Percentiles rank a stretch among this genome's conserved stretches.
Evolutionary conservation across 2,888 invertebrate genomes (phyloP).

Genomic region (Trissolcus japonicus): DNA sequence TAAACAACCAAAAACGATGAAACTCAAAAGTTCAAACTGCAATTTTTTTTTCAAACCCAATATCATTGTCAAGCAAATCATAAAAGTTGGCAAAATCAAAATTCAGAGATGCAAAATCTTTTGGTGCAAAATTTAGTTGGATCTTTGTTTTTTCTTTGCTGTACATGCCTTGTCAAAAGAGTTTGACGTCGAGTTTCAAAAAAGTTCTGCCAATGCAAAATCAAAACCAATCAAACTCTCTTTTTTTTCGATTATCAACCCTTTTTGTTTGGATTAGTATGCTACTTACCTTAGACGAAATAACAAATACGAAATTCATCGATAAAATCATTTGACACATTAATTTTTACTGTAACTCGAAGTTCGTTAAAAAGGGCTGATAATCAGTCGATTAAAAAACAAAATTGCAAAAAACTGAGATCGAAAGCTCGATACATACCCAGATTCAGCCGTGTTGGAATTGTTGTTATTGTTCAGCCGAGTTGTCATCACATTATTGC

Average conservation of each 20-base stretch:
- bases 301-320: background rate
- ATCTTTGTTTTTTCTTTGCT: background rate
- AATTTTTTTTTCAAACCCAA: too few relatives aligned
- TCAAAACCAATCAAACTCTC: background rate
- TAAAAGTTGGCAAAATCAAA: background rate
- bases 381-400: slow-evolving; percentile 3
- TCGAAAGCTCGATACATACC: slow-evolving; percentile 67
- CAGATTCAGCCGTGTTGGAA: slow-evolving; percentile 69
- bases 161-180: background rate
- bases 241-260: background rate
- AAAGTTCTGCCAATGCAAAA: background rate
- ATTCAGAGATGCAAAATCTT: background rate
- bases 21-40: too few relatives aligned
- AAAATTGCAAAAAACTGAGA: background rate
- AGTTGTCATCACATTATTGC: slow-evolving; percentile 68
- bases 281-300: background rate
- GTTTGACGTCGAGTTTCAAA: background rate
- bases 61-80: background rate
- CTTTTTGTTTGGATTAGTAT: slow-evolving; percentile 1
- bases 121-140: background rate
- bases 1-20: background rate
- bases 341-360: background rate
- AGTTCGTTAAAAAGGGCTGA: slow-evolving; percentile 28
- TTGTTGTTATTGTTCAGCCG: slow-evolving; percentile 66
- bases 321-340: background rate